These are phyloP conservation scores for Druon quercuslanigerum DNA, from an alignment of 1,140 invertebrate genomes.

Conservation along the genomic window DNA sequence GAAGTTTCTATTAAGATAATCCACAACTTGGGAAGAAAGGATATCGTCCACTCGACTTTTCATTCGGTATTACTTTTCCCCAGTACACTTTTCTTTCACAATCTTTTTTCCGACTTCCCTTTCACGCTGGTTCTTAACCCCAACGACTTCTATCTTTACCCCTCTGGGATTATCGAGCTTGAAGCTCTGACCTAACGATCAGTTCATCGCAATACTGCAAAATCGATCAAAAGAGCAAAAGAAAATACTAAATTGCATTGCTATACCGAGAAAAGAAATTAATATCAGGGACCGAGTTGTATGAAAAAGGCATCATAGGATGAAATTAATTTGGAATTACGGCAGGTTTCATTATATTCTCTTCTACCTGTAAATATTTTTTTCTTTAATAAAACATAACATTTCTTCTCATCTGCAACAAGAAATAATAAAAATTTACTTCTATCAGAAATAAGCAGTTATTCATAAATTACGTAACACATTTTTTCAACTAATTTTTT, in stretches of 20 bases:
- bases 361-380: too few species aligned
- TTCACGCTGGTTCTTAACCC: constrained; percentile 25
- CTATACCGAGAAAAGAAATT: background rate
- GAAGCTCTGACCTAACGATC: constrained; percentile 59
- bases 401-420: too few species aligned
- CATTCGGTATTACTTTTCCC: constrained; percentile 51
- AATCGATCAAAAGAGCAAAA: constrained; percentile 47
- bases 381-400: too few species aligned
- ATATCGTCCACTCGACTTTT: constrained; percentile 56
- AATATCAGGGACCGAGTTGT: too few species aligned
- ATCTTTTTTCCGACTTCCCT: constrained; percentile 39
- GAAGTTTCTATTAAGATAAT: constrained; percentile 61
- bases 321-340: background rate
- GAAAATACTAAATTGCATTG: constrained; percentile 28
- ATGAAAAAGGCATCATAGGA: background rate
- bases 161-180: constrained; percentile 59
- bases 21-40: constrained; percentile 43
- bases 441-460: too few species aligned
- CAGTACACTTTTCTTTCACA: constrained; percentile 46
- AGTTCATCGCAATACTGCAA: constrained; percentile 45
- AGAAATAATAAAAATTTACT: too few species aligned
- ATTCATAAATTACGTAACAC: too few species aligned
- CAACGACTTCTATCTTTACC: constrained; percentile 48
- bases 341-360: background rate
- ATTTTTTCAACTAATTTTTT: too few species aligned